phyloP scores from a whole-genome alignment of 35 echinoderm and acorn worm species.

The Lytechinus variegatus region DNA sequence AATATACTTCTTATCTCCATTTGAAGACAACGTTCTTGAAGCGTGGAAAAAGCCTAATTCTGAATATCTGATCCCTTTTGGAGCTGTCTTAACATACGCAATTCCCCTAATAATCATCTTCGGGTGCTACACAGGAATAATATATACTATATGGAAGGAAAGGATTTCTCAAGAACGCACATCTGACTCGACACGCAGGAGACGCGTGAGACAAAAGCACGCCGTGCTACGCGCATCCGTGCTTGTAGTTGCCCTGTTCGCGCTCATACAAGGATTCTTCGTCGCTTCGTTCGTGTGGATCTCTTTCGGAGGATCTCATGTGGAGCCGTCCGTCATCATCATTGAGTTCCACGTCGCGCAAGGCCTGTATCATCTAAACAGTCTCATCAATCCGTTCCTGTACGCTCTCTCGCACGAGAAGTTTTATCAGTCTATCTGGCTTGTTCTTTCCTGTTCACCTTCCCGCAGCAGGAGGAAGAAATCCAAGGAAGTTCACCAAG shows the following conservation, averaged over 20 bases:
- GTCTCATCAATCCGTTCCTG: conserved; percentile 19
- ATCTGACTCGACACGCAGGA: not conserved
- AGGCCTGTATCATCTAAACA: conserved; percentile 1
- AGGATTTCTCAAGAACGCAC: not conserved
- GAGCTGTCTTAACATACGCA: not conserved
- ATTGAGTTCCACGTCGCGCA: conserved; percentile 1
- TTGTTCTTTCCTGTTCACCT: not conserved
- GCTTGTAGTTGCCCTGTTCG: not conserved
- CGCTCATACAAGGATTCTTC: conserved; percentile 16
- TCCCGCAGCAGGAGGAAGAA: not conserved
- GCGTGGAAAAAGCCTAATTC: conserved; percentile 8
- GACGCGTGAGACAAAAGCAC: not conserved
- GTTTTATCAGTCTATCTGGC: not conserved
- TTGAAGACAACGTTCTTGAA: not conserved
- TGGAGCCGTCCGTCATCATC: not conserved
- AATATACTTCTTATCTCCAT: not conserved
- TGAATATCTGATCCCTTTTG: not conserved
- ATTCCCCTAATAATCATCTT: not conserved
- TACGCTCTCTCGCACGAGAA: conserved; percentile 28
- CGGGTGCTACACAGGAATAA: not conserved
- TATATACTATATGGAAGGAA: not conserved
- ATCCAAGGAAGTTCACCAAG: not conserved
- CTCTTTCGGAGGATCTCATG: not conserved
- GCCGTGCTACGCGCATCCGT: not conserved
- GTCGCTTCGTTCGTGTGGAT: conserved; percentile 9